Conservation (phyloP, 23 tunicate species). For the Clavelina lepadiformis region DNA sequence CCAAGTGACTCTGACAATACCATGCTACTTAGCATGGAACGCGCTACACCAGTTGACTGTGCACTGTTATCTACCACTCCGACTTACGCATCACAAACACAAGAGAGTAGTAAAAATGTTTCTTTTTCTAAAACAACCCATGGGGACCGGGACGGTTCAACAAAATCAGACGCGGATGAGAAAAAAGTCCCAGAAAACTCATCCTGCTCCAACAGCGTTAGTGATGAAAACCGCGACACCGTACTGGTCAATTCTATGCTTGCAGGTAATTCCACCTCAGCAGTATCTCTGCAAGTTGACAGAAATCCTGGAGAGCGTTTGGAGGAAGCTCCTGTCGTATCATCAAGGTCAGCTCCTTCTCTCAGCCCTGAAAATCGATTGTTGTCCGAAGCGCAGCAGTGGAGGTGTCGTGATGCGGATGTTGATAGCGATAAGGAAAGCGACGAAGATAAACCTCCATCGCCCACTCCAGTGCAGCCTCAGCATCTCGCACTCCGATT, state of each 20-base stretch:
- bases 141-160: too few species aligned
- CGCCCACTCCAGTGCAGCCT: slow-evolving; percentile 34
- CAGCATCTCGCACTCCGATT: slow-evolving; percentile 1
- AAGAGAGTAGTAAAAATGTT: too few species aligned
- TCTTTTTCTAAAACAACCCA: too few species aligned
- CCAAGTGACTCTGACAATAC: neutral
- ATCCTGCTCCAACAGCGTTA: neutral
- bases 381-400: slow-evolving; percentile 6
- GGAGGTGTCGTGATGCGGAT: slow-evolving; percentile 7
- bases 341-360: slow-evolving; percentile 9
- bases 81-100: neutral
- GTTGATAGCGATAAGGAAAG: slow-evolving; percentile 12
- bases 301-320: neutral
- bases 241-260: neutral
- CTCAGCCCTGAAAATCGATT: neutral
- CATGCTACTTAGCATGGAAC: slow-evolving; percentile 6
- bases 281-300: neutral
- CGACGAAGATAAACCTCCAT: slow-evolving; percentile 46
- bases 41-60: slow-evolving; percentile 58
- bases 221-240: slow-evolving; percentile 8
- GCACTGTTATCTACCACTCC: slow-evolving; percentile 21
- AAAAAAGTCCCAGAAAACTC: neutral
- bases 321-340: neutral
- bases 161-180: too few species aligned
- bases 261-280: neutral